Evolutionary conservation across 2,113 vertebrate genomes (phyloP).

Genomic region (Pollimyrus isidori): DNA sequence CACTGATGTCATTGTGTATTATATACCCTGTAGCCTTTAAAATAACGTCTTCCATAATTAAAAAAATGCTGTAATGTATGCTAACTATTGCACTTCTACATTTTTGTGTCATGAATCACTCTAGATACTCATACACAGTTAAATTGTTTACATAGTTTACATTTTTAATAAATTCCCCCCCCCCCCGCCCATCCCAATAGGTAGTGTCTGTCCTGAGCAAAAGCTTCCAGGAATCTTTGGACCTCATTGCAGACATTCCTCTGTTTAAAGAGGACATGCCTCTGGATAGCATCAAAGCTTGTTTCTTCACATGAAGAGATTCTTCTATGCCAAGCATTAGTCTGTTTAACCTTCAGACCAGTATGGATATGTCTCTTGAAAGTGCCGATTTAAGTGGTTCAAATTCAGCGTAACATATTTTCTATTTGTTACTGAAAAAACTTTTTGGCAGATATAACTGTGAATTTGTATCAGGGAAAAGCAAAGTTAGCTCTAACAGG

Average conservation of each 20-base stretch:
- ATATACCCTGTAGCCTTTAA: background rate
- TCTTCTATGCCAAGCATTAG: background rate
- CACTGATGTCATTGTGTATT: background rate
- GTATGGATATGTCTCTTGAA: background rate
- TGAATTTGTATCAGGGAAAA: background rate
- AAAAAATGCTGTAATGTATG: background rate
- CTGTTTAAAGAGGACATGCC: background rate
- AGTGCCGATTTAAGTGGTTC: background rate
- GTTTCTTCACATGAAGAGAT: background rate
- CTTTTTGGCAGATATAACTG: background rate
- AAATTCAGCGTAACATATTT: background rate
- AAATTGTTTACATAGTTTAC: background rate
- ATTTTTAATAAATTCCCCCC: background rate
- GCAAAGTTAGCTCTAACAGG: background rate
- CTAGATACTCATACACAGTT: background rate
- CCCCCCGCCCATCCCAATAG: background rate
- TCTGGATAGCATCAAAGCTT: background rate
- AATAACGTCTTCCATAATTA: background rate
- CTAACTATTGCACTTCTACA: background rate
- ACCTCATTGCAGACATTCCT: conserved; percentile 11
- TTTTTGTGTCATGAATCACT: background rate
- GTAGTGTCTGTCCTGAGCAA: background rate
- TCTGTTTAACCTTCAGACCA: background rate
- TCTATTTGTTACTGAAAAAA: background rate
- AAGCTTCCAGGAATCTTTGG: background rate